Conservation (phyloP, 2,888 invertebrate genomes). For the Xanthia togata region DNA sequence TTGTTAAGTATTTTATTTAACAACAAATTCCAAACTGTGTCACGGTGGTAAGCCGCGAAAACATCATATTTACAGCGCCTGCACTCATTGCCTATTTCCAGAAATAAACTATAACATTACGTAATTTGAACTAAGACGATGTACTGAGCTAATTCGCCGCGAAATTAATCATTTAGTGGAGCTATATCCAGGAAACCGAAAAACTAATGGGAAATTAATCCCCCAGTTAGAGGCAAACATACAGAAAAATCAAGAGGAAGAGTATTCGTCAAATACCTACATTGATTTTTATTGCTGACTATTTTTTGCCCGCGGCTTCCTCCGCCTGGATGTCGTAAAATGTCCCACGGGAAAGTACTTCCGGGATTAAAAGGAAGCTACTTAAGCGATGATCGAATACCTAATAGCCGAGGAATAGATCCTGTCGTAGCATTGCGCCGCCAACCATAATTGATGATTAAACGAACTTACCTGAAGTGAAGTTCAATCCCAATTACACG, state of each 20-base stretch:
- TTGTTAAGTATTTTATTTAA: not conserved
- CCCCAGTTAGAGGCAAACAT: not conserved
- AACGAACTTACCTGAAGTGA: too few relatives aligned
- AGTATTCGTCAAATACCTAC: not conserved
- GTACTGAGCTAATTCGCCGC: not conserved
- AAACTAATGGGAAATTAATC: not conserved
- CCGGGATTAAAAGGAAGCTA: too few relatives aligned
- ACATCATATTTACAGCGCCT: constrained; percentile 8
- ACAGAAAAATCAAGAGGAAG: not conserved
- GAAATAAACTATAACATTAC: constrained; percentile 35
- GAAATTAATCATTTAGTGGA: not conserved
- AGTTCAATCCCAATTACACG: too few relatives aligned
- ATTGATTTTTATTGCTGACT: not conserved
- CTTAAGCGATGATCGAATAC: too few relatives aligned
- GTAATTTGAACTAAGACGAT: constrained; percentile 17
- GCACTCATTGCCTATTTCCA: constrained; percentile 36
- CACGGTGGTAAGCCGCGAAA: constrained; percentile 13
- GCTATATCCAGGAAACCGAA: not conserved
- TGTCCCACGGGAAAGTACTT: too few relatives aligned
- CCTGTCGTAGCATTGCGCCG: too few relatives aligned
- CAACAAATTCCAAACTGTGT: constrained; percentile 22
- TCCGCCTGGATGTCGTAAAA: too few relatives aligned
- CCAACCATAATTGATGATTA: too few relatives aligned
- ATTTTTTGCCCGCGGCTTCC: too few relatives aligned
- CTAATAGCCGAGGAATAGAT: too few relatives aligned